phyloP scores from a whole-genome alignment of 2,888 invertebrate species.

The Galerucella nymphaeae region DNA sequence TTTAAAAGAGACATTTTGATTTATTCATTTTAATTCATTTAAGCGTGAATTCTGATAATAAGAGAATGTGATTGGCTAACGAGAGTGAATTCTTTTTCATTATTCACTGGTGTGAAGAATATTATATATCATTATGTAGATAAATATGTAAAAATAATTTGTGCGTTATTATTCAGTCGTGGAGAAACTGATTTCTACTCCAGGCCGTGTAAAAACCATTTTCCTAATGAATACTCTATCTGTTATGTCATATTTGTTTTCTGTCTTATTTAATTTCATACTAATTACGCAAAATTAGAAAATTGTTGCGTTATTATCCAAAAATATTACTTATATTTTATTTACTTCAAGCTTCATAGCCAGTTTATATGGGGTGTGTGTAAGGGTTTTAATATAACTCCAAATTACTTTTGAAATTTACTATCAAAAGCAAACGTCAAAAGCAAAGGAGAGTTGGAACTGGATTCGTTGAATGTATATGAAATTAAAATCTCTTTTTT shows the following conservation, averaged over 20 bases:
- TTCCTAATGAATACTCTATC: too few relatives aligned
- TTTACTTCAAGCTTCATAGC: background rate
- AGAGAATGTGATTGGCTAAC: too few relatives aligned
- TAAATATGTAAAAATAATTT: too few relatives aligned
- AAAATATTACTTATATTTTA: background rate
- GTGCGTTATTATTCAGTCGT: too few relatives aligned
- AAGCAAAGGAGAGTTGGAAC: constrained; percentile 23
- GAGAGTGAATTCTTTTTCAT: too few relatives aligned
- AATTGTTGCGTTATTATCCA: background rate
- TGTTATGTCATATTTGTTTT: background rate
- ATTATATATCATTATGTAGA: too few relatives aligned
- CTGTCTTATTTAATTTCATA: background rate
- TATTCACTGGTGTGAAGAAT: too few relatives aligned
- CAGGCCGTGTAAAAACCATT: too few relatives aligned
- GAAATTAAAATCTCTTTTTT: constrained; percentile 8
- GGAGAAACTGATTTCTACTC: too few relatives aligned
- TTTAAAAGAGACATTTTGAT: too few relatives aligned
- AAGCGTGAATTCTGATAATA: too few relatives aligned
- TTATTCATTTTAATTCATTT: too few relatives aligned
- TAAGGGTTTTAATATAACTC: constrained; percentile 13
- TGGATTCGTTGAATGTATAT: constrained; percentile 25
- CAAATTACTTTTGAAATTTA: constrained; percentile 14
- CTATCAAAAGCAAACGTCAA: constrained; percentile 5
- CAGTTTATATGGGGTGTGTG: background rate
- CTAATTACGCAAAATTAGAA: background rate